Percentiles rank a stretch among this genome's conserved stretches.
phyloP scores from a whole-genome alignment of 2,888 invertebrate species.

The Drosophila mimetica region DNA sequence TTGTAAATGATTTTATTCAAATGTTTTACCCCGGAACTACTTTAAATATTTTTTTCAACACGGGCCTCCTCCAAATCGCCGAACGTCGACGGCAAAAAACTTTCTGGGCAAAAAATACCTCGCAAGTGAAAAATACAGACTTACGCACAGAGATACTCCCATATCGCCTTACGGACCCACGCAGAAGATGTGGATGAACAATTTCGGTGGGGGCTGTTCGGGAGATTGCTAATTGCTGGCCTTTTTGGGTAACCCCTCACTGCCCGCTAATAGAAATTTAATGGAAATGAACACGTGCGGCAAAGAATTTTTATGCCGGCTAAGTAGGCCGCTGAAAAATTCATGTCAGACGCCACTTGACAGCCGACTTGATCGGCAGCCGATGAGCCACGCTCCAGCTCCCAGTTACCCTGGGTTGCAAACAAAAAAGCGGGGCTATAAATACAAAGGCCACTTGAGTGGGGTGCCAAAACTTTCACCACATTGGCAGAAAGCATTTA shows the following conservation, averaged over 20 bases:
- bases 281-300: constrained; percentile 69
- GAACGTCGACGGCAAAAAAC: constrained; percentile 40
- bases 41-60: constrained; percentile 13
- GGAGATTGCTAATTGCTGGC: constrained; percentile 58
- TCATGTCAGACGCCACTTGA: constrained; percentile 54
- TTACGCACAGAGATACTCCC: constrained; percentile 30
- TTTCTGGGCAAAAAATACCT: constrained; percentile 47
- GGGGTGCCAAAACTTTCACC: constrained; percentile 69
- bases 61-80: constrained; percentile 3
- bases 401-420: not conserved
- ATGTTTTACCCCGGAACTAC: constrained; percentile 19
- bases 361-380: constrained; percentile 56
- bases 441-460: constrained; percentile 26
- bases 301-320: constrained; percentile 38
- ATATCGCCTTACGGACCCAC: constrained; percentile 10
- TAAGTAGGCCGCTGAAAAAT: constrained; percentile 52
- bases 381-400: constrained; percentile 44
- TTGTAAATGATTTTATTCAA: constrained; percentile 15
- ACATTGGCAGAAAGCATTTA: constrained; percentile 74
- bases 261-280: constrained; percentile 68
- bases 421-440: constrained; percentile 21
- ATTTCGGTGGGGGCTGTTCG: constrained; percentile 14
- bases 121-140: constrained; percentile 55
- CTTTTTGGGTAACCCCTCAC: constrained; percentile 34
- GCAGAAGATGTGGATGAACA: constrained; percentile 29